Conservation (phyloP, 2,888 invertebrate species). For the Drosophila paramelanica region DNA sequence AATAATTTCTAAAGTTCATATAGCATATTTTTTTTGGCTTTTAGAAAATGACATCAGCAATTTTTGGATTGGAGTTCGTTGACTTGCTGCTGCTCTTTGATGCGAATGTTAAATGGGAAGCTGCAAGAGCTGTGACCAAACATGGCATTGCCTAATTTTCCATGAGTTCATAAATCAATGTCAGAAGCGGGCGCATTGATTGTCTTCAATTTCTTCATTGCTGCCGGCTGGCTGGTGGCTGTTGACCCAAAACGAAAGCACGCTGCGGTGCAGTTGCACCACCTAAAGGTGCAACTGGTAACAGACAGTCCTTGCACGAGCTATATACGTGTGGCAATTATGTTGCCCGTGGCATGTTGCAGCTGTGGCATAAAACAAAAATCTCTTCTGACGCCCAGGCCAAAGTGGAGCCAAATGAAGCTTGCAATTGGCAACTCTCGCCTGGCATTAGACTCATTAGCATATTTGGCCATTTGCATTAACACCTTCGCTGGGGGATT, state of each 20-base stretch:
- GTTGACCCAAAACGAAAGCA: slow-evolving; percentile 51
- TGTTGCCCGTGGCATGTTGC: slow-evolving; percentile 54
- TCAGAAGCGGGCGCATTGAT: slow-evolving; percentile 78
- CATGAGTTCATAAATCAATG: slow-evolving; percentile 83
- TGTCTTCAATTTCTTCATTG: slow-evolving; percentile 77
- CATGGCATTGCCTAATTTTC: slow-evolving; percentile 83
- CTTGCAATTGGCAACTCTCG: slow-evolving; percentile 27
- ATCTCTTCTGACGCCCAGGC: slow-evolving; percentile 30
- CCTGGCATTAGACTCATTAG: slow-evolving; percentile 75
- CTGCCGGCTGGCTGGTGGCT: slow-evolving; percentile 17
- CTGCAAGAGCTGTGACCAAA: slow-evolving; percentile 68
- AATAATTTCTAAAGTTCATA: slow-evolving; percentile 5
- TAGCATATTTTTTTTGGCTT: neutral
- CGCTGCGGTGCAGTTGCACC: slow-evolving; percentile 23
- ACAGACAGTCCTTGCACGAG: slow-evolving; percentile 46
- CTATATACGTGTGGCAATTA: slow-evolving; percentile 73
- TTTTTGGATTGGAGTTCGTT: slow-evolving; percentile 32
- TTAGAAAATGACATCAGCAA: slow-evolving; percentile 32
- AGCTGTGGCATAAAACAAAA: slow-evolving; percentile 44
- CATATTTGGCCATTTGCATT: slow-evolving; percentile 82
- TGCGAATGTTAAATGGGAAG: slow-evolving; percentile 33
- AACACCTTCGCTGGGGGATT: slow-evolving; percentile 80
- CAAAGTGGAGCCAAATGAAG: slow-evolving; percentile 14
- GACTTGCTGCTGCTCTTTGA: slow-evolving; percentile 29
- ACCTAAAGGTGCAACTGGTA: slow-evolving; percentile 47